Percentiles rank a stretch among this genome's conserved stretches.
phyloP scores from a whole-genome alignment of 1,140 invertebrate genomes.

The Diuraphis noxia region DNA sequence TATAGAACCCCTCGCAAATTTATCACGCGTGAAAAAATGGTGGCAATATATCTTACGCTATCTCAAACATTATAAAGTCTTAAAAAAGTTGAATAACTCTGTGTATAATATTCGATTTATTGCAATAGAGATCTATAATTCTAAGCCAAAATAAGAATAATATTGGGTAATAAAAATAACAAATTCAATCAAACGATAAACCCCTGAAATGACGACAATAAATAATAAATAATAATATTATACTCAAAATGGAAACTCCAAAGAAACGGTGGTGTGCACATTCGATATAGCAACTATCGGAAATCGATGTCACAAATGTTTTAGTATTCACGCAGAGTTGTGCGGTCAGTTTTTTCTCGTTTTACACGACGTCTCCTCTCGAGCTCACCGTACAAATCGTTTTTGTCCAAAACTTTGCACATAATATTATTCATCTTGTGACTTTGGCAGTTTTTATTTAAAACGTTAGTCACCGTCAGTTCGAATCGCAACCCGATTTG shows the following conservation, averaged over 20 bases:
- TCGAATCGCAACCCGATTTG: background rate
- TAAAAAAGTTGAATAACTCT: background rate
- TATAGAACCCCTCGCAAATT: too few species aligned
- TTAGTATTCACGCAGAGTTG: background rate
- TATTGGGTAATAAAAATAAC: background rate
- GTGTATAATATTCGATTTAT: too few species aligned
- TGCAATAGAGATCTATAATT: background rate
- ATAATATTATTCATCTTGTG: slow-evolving; percentile 8
- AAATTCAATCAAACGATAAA: background rate
- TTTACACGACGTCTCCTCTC: too few species aligned
- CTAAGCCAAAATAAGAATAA: background rate
- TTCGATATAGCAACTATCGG: background rate
- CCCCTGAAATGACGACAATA: background rate
- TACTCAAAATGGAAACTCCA: background rate
- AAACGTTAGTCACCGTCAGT: background rate
- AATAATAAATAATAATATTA: background rate
- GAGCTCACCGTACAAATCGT: background rate
- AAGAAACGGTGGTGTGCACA: background rate
- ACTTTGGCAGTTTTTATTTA: background rate
- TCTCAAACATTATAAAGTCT: background rate
- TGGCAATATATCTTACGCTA: background rate
- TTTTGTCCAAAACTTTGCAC: background rate
- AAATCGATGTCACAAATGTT: background rate
- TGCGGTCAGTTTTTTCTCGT: background rate
- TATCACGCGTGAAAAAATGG: too few species aligned